Evolutionary conservation across 2,888 invertebrate genomes (phyloP).

Genomic region (Meta bourneti): DNA sequence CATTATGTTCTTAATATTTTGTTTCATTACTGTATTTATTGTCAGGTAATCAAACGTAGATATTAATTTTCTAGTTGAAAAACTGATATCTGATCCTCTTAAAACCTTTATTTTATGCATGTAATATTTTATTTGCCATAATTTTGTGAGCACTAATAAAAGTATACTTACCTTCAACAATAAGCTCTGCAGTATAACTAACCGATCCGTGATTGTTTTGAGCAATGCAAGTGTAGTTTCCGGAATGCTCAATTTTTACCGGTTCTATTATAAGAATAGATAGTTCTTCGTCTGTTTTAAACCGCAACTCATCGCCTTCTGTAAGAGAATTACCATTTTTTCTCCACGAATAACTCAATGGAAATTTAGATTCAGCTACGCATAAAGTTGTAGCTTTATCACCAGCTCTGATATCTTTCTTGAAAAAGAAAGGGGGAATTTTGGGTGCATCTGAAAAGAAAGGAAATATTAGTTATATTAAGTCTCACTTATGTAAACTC

Average conservation of each 20-base stretch:
- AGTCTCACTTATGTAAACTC: neutral
- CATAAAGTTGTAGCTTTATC: conserved; percentile 46
- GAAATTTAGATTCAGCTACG: conserved; percentile 15
- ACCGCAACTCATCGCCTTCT: conserved; percentile 1
- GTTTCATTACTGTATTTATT: no score
- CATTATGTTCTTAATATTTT: no score
- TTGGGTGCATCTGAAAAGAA: conserved; percentile 35
- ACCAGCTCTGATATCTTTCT: conserved; percentile 21
- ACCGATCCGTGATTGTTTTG: conserved; percentile 49
- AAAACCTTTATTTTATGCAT: no score
- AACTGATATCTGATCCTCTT: no score
- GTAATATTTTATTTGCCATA: neutral
- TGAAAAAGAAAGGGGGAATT: conserved; percentile 58
- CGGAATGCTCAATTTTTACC: conserved; percentile 31
- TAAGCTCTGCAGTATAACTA: conserved; percentile 51
- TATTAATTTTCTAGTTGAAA: no score
- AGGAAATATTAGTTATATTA: neutral
- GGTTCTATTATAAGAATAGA: conserved; percentile 65
- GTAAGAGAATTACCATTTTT: conserved; percentile 31
- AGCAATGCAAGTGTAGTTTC: conserved; percentile 76
- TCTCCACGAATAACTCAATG: conserved; percentile 43
- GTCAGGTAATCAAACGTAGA: no score
- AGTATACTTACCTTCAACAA: conserved; percentile 53
- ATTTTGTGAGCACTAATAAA: neutral
- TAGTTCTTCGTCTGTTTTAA: conserved; percentile 70